Base-by-base conservation (phyloP, 2,113 vertebrate genomes). In the Grus americana region DNA sequence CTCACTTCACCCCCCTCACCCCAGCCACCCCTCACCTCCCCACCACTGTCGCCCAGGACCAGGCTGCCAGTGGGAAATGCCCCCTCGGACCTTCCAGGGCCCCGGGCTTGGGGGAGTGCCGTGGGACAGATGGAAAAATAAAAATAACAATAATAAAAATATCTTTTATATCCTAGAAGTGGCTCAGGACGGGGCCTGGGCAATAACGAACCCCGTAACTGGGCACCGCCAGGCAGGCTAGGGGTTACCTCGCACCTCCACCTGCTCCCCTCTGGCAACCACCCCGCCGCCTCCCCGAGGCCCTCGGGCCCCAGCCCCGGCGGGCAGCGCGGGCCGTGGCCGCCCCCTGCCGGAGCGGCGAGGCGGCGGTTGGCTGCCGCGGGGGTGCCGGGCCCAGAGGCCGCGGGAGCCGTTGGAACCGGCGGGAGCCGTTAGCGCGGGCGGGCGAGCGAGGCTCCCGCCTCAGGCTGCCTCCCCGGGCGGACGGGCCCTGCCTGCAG, bases 41-140 rank as follows among this genome's bases (percentile, higher is more conserved):
- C 49, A 23, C 20, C 2, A 5, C 14, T 0, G 3, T 7, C 11
- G 8, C 15, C 42, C 55, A 18, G 47, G 12, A 16, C 30, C 49
- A 6, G n/a, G 3, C 29, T 21, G 50, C 26, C 46, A 4, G 12
- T 1, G 47, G 19, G 18, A 59, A 42, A 59, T 12, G 10, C 44
- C 42, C 40, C 5, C 47, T 6, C 34, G 32, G 15, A 2, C 13
- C 21, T 14, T 21, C 47, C 23, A 17, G 2, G 44, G 8, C 9
- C 7, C 1, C 1, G 22, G 4, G 14, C 57, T 38, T 2, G 4
- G 14, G 12, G 2, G 4, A 58, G 19, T 2, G 36, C 54, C 2
- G 4, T 0, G 2, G 6, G 19, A 11, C 18, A 22, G 13, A 21
- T 12, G 23, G 22, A 63, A 32, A 10, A 40, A 47, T 34, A 15